phyloP scores from a whole-genome alignment of 2,888 invertebrate species.

The Sinelater perroti region DNA sequence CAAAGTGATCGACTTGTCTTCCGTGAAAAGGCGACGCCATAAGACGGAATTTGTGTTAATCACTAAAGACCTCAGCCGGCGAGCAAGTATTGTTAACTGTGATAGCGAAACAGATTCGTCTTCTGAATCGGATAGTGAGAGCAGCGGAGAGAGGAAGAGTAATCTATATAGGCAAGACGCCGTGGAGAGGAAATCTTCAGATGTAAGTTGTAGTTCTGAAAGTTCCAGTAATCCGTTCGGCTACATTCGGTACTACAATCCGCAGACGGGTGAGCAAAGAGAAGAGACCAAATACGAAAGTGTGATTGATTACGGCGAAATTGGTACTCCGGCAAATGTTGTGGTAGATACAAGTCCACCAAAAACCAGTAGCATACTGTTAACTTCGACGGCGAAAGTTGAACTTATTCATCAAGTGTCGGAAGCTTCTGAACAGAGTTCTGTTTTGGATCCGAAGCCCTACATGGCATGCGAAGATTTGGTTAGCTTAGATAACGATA shows the following conservation, averaged over 20 bases:
- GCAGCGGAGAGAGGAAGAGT: conserved; percentile 54
- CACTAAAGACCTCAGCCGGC: conserved; percentile 50
- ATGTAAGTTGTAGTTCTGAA: conserved; percentile 64
- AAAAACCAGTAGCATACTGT: conserved; percentile 55
- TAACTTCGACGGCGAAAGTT: conserved; percentile 63
- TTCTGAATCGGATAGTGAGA: conserved; percentile 61
- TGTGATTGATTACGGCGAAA: conserved; percentile 63
- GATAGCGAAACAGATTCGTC: conserved; percentile 57
- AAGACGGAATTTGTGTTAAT: conserved; percentile 61
- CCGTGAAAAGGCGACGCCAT: conserved; percentile 65
- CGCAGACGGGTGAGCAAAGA: conserved; percentile 59
- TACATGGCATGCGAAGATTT: conserved; percentile 76
- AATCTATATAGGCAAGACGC: conserved; percentile 70
- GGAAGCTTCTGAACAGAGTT: conserved; percentile 69
- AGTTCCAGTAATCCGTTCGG: conserved; percentile 71
- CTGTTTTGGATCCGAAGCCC: conserved; percentile 65
- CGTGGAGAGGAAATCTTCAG: conserved; percentile 54
- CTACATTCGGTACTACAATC: conserved; percentile 72
- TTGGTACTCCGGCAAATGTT: conserved; percentile 28
- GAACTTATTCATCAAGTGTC: conserved; percentile 57
- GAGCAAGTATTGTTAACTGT: conserved; percentile 55
- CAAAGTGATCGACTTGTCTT: conserved; percentile 63
- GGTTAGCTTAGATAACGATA: conserved; percentile 70
- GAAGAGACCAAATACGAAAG: conserved; percentile 62
- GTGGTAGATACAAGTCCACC: conserved; percentile 41